These are phyloP conservation scores for Haliclona indistincta DNA, from an alignment of 37 sponge, comb jelly and placozoan genomes.

Conservation along the genomic window DNA sequence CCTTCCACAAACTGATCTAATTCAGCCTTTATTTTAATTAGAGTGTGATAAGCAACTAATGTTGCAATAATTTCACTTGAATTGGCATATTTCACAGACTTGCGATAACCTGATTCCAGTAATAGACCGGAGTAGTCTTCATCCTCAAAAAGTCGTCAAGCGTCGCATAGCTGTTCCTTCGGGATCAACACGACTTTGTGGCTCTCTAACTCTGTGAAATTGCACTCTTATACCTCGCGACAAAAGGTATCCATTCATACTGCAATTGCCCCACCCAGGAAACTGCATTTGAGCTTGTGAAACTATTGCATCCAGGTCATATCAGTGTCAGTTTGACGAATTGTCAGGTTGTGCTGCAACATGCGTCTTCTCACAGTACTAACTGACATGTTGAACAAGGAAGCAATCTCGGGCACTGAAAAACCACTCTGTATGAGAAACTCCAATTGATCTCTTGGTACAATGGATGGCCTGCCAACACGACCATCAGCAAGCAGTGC, in stretches of 20 bases:
- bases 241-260: conserved; percentile 17
- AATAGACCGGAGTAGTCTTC: too few relatives aligned
- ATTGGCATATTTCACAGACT: too few relatives aligned
- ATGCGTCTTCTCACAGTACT: neutral
- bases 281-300: conserved; percentile 1
- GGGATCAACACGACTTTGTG: conserved; percentile 47
- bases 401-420: neutral
- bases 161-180: conserved; percentile 27
- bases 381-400: neutral
- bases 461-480: too few relatives aligned
- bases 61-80: too few relatives aligned
- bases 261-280: conserved; percentile 27
- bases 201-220: conserved; percentile 9
- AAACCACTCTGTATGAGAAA: neutral
- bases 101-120: too few relatives aligned
- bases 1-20: too few relatives aligned
- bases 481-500: too few relatives aligned
- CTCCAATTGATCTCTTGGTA: neutral
- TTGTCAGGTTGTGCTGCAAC: neutral
- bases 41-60: too few relatives aligned
- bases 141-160: neutral
- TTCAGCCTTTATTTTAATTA: too few relatives aligned
- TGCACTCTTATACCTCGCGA: conserved; percentile 21
- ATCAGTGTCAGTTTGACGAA: conserved; percentile 5
- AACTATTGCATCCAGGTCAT: conserved; percentile 8